Evolutionary conservation across 2,888 invertebrate species (phyloP).

Genomic region (Proisotoma minuta): DNA sequence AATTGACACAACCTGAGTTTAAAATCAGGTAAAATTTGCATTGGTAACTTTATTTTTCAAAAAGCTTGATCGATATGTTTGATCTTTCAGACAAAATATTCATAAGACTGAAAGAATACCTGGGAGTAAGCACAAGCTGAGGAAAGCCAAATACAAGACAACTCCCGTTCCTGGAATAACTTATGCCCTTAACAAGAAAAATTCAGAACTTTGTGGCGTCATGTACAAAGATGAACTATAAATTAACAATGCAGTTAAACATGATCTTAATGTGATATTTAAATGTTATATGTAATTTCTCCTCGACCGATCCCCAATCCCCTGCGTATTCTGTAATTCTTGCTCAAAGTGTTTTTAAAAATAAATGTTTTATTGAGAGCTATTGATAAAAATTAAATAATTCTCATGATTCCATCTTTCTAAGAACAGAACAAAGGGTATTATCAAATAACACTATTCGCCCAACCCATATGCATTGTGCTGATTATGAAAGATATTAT

Average conservation of each 20-base stretch:
- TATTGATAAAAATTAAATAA: no score
- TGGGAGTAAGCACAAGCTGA: conserved; percentile 60
- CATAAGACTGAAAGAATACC: conserved; percentile 64
- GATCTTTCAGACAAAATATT: conserved; percentile 57
- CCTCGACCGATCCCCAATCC: no score
- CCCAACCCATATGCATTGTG: no score
- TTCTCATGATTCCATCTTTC: no score
- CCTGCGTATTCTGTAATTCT: no score
- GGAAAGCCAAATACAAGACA: conserved; percentile 58
- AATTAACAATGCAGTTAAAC: conserved; percentile 7
- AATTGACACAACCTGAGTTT: conserved; percentile 65
- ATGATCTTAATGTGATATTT: background rate
- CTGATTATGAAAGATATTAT: no score
- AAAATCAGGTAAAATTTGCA: conserved; percentile 56
- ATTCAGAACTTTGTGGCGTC: conserved; percentile 67
- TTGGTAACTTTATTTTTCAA: background rate
- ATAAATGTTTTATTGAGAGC: no score
- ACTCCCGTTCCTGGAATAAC: conserved; percentile 63
- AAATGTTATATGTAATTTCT: no score
- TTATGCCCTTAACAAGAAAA: conserved; percentile 69
- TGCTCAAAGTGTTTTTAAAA: no score
- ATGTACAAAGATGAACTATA: conserved; percentile 49
- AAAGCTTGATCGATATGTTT: background rate
- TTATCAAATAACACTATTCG: no score
- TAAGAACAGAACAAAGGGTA: no score